Percentiles rank a stretch among this genome's conserved stretches.
These are phyloP conservation scores for Canis aureus DNA, from an alignment of 2,113 vertebrate species.

Conservation along the genomic window DNA sequence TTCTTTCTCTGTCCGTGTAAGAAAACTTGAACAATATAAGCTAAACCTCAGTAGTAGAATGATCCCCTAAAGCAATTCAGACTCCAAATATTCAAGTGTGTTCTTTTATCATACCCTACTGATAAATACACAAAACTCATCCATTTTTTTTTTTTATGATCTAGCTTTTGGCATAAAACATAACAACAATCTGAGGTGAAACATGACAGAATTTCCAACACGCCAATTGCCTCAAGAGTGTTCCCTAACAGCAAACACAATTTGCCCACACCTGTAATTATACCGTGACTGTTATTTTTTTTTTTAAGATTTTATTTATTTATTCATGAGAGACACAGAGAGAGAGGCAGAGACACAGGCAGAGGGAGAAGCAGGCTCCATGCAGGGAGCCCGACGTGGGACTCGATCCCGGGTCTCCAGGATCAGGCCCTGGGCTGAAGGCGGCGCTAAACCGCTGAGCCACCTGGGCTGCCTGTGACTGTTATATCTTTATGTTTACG, in stretches of 20 bases:
- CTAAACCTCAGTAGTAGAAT: not conserved
- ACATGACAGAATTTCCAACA: not conserved
- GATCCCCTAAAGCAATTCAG: not conserved
- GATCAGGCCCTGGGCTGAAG: no score
- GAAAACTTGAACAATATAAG: not conserved
- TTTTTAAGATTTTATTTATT: no score
- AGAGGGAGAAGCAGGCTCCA: no score
- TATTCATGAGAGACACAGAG: no score
- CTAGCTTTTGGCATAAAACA: not conserved
- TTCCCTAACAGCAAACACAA: not conserved
- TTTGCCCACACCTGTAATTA: not conserved
- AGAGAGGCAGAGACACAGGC: no score
- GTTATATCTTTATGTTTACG: not conserved
- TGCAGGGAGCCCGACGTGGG: no score
- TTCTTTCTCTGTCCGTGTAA: not conserved
- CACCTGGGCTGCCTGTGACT: not conserved
- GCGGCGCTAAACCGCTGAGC: no score
- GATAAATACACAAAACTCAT: not conserved
- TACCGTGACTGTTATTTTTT: not conserved
- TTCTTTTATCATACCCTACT: not conserved
- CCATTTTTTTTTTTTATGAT: not conserved
- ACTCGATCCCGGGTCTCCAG: no score
- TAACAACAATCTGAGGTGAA: constrained; percentile 33
- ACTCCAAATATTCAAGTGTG: not conserved
- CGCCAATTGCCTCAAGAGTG: not conserved